Percentiles rank a stretch among this genome's conserved stretches.
Evolutionary conservation across 2,888 invertebrate genomes (phyloP).

Genomic region (Caenorhabditis macrosperma): DNA sequence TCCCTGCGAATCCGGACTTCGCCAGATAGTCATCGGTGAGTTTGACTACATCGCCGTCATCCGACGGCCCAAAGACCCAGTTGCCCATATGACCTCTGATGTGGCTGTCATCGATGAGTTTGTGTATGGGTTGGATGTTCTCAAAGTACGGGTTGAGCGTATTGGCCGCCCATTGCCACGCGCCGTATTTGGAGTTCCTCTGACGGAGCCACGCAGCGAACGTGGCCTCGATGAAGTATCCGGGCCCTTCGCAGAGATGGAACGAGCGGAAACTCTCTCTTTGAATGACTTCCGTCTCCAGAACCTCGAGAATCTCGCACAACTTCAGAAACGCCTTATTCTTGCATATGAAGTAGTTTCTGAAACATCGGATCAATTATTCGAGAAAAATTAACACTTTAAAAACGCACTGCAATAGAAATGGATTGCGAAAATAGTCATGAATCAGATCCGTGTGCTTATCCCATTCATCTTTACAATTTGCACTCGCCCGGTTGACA

Average conservation of each 20-base stretch:
- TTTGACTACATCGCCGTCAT: slow-evolving; percentile 58
- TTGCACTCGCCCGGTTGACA: no score
- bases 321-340: slow-evolving; percentile 56
- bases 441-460: background rate
- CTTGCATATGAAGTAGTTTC: slow-evolving; percentile 41
- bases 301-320: slow-evolving; percentile 13
- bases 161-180: slow-evolving; percentile 63
- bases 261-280: slow-evolving; percentile 37
- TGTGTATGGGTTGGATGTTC: slow-evolving; percentile 17
- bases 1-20: background rate
- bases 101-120: slow-evolving; percentile 59
- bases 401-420: background rate
- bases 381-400: background rate
- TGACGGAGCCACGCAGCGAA: slow-evolving; percentile 28
- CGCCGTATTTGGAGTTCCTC: background rate
- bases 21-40: slow-evolving; percentile 12
- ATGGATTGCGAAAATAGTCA: background rate
- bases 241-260: slow-evolving; percentile 66
- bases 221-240: slow-evolving; percentile 57
- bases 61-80: slow-evolving; percentile 54
- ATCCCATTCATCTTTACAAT: no score
- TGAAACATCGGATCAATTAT: background rate
- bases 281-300: background rate
- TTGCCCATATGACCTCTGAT: slow-evolving; percentile 19
- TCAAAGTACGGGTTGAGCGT: slow-evolving; percentile 63